Conservation (phyloP, 2,888 invertebrate species). For the Troilus luridus region DNA sequence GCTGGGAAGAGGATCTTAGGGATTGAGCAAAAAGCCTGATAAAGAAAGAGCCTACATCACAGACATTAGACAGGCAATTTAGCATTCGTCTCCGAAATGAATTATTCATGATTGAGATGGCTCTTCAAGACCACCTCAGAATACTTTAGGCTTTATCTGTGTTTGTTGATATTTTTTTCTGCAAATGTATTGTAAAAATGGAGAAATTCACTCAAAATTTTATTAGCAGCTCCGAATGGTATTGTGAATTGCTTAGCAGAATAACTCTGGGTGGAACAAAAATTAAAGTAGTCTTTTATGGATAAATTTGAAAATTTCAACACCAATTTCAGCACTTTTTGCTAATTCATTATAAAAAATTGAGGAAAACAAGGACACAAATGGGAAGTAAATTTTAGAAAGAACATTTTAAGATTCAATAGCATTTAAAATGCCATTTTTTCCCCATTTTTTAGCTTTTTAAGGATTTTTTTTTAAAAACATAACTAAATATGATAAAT, state of each 20-base stretch:
- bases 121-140: not conserved
- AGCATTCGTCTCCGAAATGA: not conserved
- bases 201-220: not conserved
- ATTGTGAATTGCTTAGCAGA: not conserved
- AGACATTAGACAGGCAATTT: slow-evolving; percentile 1
- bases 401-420: too few relatives aligned
- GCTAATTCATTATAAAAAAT: too few relatives aligned
- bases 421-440: too few relatives aligned
- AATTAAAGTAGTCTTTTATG: too few relatives aligned
- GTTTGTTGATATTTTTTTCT: not conserved
- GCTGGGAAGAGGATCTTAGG: not conserved
- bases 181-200: not conserved
- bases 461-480: too few relatives aligned
- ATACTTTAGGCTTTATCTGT: not conserved
- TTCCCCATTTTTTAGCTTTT: too few relatives aligned
- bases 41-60: not conserved
- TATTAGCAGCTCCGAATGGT: not conserved
- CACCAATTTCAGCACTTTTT: too few relatives aligned
- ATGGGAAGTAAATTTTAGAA: too few relatives aligned
- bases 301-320: too few relatives aligned
- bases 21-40: not conserved
- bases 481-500: too few relatives aligned
- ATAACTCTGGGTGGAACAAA: not conserved
- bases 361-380: too few relatives aligned
- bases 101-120: not conserved